Evolutionary conservation across 2,797 vertebrate genomes (phyloP).

Genomic region (Fratercula arctica): DNA sequence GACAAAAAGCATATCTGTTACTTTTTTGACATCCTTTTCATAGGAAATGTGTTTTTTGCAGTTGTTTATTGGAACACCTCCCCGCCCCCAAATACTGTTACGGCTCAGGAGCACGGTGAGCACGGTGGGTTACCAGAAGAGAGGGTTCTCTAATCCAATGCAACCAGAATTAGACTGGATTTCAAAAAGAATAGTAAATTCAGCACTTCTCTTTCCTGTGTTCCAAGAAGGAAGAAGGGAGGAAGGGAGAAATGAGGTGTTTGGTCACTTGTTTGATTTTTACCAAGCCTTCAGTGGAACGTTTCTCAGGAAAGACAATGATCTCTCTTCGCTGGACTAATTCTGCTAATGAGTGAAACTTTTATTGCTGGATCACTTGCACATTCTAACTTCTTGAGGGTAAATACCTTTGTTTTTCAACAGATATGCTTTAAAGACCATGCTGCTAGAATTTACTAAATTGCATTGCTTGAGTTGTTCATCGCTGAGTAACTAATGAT

Average conservation of each 20-base stretch:
- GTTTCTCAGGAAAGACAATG: not conserved
- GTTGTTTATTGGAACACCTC: not conserved
- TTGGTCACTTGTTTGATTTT: not conserved
- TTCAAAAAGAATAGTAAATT: not conserved
- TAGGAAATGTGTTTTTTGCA: not conserved
- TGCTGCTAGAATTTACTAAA: not conserved
- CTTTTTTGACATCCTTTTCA: not conserved
- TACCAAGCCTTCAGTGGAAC: not conserved
- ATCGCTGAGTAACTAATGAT: not conserved
- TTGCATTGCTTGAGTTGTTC: not conserved
- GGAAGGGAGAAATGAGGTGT: not conserved
- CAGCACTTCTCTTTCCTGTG: not conserved
- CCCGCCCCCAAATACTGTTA: accelerated
- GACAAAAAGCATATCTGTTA: not conserved
- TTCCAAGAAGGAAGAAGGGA: not conserved
- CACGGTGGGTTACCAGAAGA: not conserved
- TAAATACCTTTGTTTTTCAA: not conserved
- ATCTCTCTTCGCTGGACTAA: not conserved
- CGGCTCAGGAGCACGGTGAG: not conserved
- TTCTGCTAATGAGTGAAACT: not conserved
- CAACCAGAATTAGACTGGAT: not conserved
- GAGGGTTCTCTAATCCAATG: not conserved
- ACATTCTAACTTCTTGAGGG: not conserved
- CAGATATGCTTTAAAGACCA: not conserved
- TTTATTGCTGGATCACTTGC: not conserved